Evolutionary conservation across 2,113 vertebrate genomes (phyloP).

Genomic region (Mormoops blainvillei): DNA sequence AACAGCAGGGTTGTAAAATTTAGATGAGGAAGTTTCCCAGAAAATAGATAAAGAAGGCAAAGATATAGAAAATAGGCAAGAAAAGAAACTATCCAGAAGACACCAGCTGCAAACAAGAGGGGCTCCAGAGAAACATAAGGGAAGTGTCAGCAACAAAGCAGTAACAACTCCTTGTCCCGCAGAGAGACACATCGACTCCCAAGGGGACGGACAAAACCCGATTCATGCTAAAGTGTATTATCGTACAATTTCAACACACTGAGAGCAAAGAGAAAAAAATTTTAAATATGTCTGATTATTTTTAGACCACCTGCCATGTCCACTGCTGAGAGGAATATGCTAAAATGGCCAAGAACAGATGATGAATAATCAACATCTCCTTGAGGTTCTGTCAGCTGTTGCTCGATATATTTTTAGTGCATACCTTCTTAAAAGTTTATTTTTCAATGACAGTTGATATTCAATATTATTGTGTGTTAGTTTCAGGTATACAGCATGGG

Average conservation of each 20-base stretch:
- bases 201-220: neutral
- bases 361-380: neutral
- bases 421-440: neutral
- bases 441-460: neutral
- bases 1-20: conserved; percentile 28
- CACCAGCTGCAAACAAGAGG: neutral
- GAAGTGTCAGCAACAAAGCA: neutral
- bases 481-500: neutral
- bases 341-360: neutral
- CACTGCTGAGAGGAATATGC: neutral
- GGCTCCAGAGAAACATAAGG: neutral
- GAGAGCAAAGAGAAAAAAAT: neutral
- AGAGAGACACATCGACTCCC: neutral
- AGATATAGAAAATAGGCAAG: neutral
- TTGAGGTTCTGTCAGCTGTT: neutral
- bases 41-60: conserved; percentile 31
- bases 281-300: neutral
- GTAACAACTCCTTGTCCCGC: neutral
- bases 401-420: neutral
- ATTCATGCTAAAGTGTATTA: neutral
- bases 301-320: neutral
- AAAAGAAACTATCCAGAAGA: conserved; percentile 1
- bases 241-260: neutral
- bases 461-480: neutral
- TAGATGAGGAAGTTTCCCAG: conserved; percentile 21